Evolutionary conservation across 2,888 invertebrate genomes (phyloP).

Genomic region (Zhuqinia jingwanae): DNA sequence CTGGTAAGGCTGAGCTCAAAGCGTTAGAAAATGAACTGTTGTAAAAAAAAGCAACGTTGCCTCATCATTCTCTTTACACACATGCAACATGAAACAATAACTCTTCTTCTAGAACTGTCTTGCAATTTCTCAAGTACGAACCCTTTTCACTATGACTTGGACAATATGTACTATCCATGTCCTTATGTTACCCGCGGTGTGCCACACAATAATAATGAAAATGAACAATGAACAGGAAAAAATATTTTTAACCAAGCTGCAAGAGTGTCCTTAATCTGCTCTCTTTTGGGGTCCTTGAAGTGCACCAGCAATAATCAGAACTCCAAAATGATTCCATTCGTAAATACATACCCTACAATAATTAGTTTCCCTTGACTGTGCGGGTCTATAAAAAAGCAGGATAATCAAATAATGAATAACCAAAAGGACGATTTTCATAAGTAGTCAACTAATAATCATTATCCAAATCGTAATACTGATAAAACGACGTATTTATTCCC

Average conservation of each 20-base stretch:
- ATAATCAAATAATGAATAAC: no score
- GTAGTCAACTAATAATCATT: not conserved
- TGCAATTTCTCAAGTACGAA: slow-evolving; percentile 17
- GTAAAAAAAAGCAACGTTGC: slow-evolving; percentile 11
- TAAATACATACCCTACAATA: no score
- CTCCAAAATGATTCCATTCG: no score
- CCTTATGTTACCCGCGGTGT: slow-evolving; percentile 30
- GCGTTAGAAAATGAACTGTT: slow-evolving; percentile 90
- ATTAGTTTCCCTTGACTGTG: no score
- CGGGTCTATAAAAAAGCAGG: no score
- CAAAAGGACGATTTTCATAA: no score
- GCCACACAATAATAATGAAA: slow-evolving; percentile 30
- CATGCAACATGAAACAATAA: not conserved
- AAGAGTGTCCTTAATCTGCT: not conserved
- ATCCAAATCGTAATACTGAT: not conserved
- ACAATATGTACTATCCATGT: slow-evolving; percentile 57
- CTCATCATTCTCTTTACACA: not conserved
- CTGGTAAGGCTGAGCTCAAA: slow-evolving; percentile 90
- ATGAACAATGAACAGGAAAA: no score
- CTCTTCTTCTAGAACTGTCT: not conserved
- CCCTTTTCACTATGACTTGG: slow-evolving; percentile 50
- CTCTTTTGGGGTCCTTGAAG: not conserved
- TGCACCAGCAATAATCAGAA: no score
- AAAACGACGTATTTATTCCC: no score
- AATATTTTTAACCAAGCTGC: slow-evolving; percentile 2